phyloP scores from a whole-genome alignment of 1,140 invertebrate genomes.

The Drosophila pandora region DNA sequence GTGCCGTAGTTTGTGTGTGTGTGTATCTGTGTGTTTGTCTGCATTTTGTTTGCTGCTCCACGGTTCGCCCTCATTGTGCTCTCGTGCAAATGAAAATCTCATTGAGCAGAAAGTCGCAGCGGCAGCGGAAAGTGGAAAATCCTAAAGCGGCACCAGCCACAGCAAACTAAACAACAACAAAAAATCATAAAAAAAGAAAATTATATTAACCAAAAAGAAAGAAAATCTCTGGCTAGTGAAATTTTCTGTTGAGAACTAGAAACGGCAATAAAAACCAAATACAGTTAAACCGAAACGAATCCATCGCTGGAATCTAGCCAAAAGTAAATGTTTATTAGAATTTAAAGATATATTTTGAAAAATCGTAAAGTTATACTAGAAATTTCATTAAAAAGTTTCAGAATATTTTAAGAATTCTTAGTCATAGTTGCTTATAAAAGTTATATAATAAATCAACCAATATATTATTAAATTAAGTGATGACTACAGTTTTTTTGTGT shows the following conservation, averaged over 20 bases:
- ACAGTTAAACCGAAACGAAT: neutral
- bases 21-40: conserved; percentile 18
- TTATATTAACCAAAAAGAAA: conserved; percentile 33
- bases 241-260: conserved; percentile 44
- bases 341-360: neutral
- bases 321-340: conserved; percentile 49
- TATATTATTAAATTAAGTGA: too few species aligned
- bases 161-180: conserved; percentile 36
- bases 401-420: neutral
- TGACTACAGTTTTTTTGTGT: neutral
- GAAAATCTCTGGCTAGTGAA: conserved; percentile 60
- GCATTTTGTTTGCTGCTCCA: conserved; percentile 34
- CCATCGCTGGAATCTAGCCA: conserved; percentile 54
- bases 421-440: neutral
- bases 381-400: neutral
- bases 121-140: conserved; percentile 72
- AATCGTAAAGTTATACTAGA: neutral
- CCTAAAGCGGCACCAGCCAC: conserved; percentile 60
- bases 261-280: conserved; percentile 40
- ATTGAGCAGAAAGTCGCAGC: conserved; percentile 74
- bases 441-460: neutral
- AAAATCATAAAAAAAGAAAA: conserved; percentile 41
- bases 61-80: conserved; percentile 78
- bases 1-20: conserved; percentile 38
- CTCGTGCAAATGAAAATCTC: conserved; percentile 81